These are phyloP conservation scores for Mechanitis mazaeus DNA, from an alignment of 2,888 invertebrate species.

Conservation along the genomic window DNA sequence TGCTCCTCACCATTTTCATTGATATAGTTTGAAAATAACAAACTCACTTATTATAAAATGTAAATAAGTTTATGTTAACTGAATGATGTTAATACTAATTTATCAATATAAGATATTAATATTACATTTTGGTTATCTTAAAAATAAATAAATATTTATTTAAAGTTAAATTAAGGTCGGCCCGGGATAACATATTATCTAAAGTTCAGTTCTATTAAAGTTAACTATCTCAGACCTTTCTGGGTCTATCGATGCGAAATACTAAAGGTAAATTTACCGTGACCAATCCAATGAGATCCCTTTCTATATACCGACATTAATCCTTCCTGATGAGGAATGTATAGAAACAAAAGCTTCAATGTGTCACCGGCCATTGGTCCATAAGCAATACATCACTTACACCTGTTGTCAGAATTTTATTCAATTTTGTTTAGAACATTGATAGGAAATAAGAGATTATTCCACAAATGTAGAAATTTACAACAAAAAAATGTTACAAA, in stretches of 20 bases:
- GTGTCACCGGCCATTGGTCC: slow-evolving; percentile 18
- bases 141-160: neutral
- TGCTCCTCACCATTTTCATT: too few species aligned
- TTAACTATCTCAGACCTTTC: slow-evolving; percentile 16
- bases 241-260: slow-evolving; percentile 10
- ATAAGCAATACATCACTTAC: slow-evolving; percentile 23
- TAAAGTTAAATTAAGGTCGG: slow-evolving; percentile 2
- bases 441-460: too few species aligned
- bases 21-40: too few species aligned
- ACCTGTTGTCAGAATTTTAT: slow-evolving; percentile 27
- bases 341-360: slow-evolving; percentile 16
- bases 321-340: slow-evolving; percentile 7
- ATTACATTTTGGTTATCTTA: neutral
- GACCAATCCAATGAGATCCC: slow-evolving; percentile 13
- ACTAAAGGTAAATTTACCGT: slow-evolving; percentile 8
- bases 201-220: slow-evolving; percentile 11
- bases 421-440: slow-evolving; percentile 7
- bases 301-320: slow-evolving; percentile 1
- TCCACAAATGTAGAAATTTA: too few species aligned
- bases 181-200: slow-evolving; percentile 8
- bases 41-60: too few species aligned
- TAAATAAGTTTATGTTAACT: too few species aligned
- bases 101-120: neutral
- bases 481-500: too few species aligned
- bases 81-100: too few species aligned